Conservation (phyloP, 2,797 vertebrate species). For the Acrocephalus scirpaceus region DNA sequence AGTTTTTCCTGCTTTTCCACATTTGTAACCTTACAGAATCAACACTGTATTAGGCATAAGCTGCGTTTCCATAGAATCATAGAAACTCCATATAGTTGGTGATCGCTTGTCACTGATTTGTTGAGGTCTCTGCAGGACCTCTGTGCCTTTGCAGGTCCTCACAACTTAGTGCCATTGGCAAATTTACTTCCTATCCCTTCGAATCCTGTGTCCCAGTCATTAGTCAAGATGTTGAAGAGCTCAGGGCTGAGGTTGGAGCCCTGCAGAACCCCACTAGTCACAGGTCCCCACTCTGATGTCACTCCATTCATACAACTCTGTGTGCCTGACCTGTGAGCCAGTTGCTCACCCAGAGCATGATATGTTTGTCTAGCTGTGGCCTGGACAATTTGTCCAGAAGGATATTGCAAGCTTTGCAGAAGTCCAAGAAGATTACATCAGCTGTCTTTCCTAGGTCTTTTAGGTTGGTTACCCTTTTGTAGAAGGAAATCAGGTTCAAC, state of each 20-base stretch:
- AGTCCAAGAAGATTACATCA: background rate
- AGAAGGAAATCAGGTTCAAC: background rate
- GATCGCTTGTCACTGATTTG: background rate
- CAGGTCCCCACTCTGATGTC: background rate
- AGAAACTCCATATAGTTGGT: background rate
- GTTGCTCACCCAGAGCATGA: background rate
- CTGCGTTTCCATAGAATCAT: background rate
- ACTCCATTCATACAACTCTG: background rate
- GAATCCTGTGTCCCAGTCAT: background rate
- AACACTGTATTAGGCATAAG: background rate
- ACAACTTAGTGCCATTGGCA: background rate
- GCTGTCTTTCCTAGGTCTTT: background rate
- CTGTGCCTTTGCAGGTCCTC: accelerated
- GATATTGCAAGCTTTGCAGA: background rate
- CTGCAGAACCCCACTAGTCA: background rate
- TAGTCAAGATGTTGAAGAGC: background rate
- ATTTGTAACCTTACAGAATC: background rate
- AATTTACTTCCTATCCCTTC: background rate
- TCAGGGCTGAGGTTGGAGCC: background rate
- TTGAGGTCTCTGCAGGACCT: background rate
- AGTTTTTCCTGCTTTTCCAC: background rate
- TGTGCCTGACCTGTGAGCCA: background rate
- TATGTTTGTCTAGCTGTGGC: background rate
- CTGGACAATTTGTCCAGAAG: background rate
- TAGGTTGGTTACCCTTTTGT: background rate